phyloP scores from a whole-genome alignment of 1,140 invertebrate genomes.

The Dolichoris vasculosae region DNA sequence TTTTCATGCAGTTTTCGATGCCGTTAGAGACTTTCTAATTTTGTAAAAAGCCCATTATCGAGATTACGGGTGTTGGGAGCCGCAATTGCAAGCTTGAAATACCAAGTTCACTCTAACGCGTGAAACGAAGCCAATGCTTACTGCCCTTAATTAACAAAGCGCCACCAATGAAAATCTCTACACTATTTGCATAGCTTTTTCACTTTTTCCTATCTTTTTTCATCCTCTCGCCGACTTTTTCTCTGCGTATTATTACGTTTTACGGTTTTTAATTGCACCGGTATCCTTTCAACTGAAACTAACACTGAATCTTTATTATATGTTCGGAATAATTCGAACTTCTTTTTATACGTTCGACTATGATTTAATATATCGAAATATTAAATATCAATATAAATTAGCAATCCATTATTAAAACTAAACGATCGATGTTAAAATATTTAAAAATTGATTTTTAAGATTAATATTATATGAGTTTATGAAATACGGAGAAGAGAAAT shows the following conservation, averaged over 20 bases:
- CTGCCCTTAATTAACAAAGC: constrained; percentile 39
- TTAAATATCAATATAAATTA: too few relatives aligned
- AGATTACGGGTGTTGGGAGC: constrained; percentile 20
- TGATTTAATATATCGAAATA: too few relatives aligned
- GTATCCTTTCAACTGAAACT: too few relatives aligned
- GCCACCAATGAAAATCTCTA: constrained; percentile 42
- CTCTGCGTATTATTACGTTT: not conserved
- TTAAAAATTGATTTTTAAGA: too few relatives aligned
- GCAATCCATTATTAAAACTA: too few relatives aligned
- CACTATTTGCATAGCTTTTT: not conserved
- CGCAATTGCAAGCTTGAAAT: constrained; percentile 14
- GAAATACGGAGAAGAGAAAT: too few relatives aligned
- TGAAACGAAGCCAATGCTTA: not conserved
- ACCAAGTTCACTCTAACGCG: not conserved
- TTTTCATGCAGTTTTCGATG: not conserved
- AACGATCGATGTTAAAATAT: too few relatives aligned
- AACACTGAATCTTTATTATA: too few relatives aligned
- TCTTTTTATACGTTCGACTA: too few relatives aligned
- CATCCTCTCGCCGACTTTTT: not conserved
- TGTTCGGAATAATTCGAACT: too few relatives aligned
- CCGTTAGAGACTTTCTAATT: constrained; percentile 33
- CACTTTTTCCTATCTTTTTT: not conserved
- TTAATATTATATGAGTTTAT: too few relatives aligned
- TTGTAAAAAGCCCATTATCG: constrained; percentile 49
- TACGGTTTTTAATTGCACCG: too few relatives aligned